A percentile compares a stretch with the other conserved stretches of the same genome.
phyloP scores from a whole-genome alignment of 1,140 invertebrate species.

The Acromyrmex heyeri region DNA sequence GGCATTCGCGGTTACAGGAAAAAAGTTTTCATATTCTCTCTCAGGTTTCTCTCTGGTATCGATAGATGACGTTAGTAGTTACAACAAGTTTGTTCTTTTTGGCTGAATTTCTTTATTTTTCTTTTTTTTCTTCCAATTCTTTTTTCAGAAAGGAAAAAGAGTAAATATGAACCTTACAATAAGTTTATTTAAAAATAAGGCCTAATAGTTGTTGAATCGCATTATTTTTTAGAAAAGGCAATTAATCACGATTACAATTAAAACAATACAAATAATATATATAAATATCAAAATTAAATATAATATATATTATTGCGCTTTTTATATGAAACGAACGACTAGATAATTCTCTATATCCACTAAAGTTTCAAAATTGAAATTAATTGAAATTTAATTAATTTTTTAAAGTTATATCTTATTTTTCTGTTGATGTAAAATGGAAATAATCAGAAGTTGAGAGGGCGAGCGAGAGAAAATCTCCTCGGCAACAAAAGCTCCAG shows the following conservation, averaged over 20 bases:
- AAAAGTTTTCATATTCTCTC: too few species aligned
- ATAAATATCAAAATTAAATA: background rate
- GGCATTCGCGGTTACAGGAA: too few species aligned
- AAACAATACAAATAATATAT: background rate
- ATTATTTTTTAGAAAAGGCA: background rate
- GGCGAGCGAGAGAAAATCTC: conserved; percentile 60
- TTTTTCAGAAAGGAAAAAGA: too few species aligned
- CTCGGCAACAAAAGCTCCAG: conserved; percentile 74
- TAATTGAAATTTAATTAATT: background rate
- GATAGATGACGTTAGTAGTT: background rate
- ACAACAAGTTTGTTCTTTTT: too few species aligned
- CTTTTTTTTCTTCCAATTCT: too few species aligned
- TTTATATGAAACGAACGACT: background rate
- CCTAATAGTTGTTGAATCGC: background rate
- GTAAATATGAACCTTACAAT: too few species aligned
- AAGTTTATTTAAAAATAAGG: background rate
- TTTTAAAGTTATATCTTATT: background rate
- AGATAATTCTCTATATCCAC: background rate
- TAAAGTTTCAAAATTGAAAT: background rate
- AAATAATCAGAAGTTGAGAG: conserved; percentile 13
- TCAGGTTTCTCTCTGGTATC: background rate
- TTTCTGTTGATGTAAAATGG: background rate
- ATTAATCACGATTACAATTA: background rate
- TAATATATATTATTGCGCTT: background rate
- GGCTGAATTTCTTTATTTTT: too few species aligned